Conservation (phyloP, 2,888 invertebrate genomes). For the Latheticus oryzae region DNA sequence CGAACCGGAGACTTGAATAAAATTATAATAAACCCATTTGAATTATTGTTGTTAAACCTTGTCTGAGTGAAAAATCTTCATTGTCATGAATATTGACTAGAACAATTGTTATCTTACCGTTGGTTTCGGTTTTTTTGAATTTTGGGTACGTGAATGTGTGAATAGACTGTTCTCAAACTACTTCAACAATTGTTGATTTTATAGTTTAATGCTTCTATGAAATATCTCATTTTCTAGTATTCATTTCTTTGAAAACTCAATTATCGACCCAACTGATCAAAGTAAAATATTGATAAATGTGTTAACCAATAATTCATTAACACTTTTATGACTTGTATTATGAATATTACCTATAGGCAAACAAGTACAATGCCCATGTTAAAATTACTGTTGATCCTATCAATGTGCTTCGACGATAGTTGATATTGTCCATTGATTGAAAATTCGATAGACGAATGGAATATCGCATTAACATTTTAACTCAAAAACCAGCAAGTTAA, state of each 20-base stretch:
- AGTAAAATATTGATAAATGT: constrained; percentile 11
- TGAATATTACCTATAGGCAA: neutral
- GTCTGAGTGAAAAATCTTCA: constrained; percentile 1
- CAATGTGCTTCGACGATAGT: too few species aligned
- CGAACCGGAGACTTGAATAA: constrained; percentile 22
- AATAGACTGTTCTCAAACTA: constrained; percentile 7
- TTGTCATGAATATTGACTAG: constrained; percentile 13
- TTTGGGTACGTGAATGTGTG: constrained; percentile 6
- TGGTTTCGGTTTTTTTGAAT: constrained; percentile 9
- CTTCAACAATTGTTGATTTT: constrained; percentile 6
- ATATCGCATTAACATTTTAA: constrained; percentile 4
- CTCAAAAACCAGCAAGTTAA: too few species aligned
- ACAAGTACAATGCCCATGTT: constrained; percentile 1
- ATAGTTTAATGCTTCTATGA: constrained; percentile 1
- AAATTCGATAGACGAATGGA: too few species aligned
- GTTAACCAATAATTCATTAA: constrained; percentile 19
- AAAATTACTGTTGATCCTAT: neutral
- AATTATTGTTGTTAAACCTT: constrained; percentile 12
- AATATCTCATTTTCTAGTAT: neutral
- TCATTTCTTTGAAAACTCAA: constrained; percentile 8
- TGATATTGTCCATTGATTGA: too few species aligned
- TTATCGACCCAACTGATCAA: constrained; percentile 17
- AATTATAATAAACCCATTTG: constrained; percentile 28
- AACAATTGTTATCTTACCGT: constrained; percentile 8
- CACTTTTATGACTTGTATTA: constrained; percentile 5